These are phyloP conservation scores for Corydoras sp. DNA, from an alignment of 2,113 vertebrate species.

Conservation along the genomic window DNA sequence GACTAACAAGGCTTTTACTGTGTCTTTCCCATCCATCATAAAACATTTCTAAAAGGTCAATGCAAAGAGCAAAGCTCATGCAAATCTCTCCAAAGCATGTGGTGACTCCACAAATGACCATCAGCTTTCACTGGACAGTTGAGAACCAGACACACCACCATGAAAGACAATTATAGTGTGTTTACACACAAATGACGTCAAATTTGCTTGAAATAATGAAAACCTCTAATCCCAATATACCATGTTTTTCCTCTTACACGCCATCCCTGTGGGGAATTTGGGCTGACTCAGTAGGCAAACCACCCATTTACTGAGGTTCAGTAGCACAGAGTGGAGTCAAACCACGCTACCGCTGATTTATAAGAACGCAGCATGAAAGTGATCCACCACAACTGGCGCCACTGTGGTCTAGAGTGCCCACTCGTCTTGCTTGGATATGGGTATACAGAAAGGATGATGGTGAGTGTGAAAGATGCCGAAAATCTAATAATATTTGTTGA, in stretches of 20 bases:
- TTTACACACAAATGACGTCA: too few species aligned
- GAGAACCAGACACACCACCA: too few species aligned
- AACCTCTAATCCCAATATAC: slow-evolving; percentile 30
- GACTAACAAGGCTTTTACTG: too few species aligned
- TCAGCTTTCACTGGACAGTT: too few species aligned
- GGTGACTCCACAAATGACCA: too few species aligned
- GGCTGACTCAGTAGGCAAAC: slow-evolving; percentile 39
- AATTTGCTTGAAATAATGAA: slow-evolving; percentile 8
- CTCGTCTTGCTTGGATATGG: neutral
- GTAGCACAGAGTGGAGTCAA: slow-evolving; percentile 34
- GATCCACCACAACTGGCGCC: slow-evolving; percentile 48
- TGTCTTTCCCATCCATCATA: neutral
- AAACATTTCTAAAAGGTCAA: too few species aligned
- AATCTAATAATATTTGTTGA: too few species aligned
- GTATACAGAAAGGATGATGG: neutral
- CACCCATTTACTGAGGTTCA: slow-evolving; percentile 39
- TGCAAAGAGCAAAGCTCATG: slow-evolving; percentile 41
- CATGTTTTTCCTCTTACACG: slow-evolving; percentile 34
- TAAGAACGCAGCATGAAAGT: slow-evolving; percentile 44
- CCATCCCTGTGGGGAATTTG: slow-evolving; percentile 35
- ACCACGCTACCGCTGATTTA: slow-evolving; percentile 46
- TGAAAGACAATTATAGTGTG: too few species aligned
- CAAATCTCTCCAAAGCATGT: too few species aligned
- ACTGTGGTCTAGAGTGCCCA: slow-evolving; percentile 26
- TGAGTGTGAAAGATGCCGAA: too few species aligned